Conservation (phyloP, 2,113 vertebrate species). For the Epinephelus fuscoguttatus region DNA sequence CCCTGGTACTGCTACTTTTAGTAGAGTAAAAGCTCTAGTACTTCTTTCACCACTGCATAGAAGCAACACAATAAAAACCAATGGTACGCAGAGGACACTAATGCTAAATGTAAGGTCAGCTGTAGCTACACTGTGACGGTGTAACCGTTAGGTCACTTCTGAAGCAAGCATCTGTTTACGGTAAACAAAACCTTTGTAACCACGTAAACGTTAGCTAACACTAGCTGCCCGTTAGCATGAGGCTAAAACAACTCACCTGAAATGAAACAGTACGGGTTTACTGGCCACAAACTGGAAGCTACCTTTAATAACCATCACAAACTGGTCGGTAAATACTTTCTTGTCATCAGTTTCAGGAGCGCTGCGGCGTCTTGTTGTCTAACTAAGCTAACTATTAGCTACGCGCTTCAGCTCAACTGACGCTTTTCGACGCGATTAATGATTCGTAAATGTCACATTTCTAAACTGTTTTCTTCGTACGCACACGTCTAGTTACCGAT, state of each 20-base stretch:
- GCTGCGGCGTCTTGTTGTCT: constrained; percentile 16
- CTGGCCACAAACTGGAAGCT: background rate
- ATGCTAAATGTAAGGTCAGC: too few relatives aligned
- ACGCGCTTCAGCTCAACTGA: background rate
- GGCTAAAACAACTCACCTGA: constrained; percentile 43
- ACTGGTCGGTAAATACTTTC: background rate
- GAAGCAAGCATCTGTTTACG: background rate
- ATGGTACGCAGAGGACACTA: background rate
- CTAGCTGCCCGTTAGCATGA: background rate
- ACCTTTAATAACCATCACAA: constrained; percentile 35
- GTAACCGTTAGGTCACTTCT: background rate
- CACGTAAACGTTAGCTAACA: background rate
- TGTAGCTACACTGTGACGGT: background rate
- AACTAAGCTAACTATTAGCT: background rate
- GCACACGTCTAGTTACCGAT: rapidly evolving
- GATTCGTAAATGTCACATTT: background rate
- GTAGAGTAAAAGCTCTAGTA: background rate
- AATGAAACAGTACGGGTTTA: background rate
- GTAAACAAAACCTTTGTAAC: background rate
- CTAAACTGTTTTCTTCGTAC: too few relatives aligned
- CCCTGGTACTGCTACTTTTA: background rate
- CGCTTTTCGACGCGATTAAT: background rate
- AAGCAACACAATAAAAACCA: background rate
- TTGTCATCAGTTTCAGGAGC: constrained; percentile 2
- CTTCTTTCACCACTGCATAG: background rate